phyloP scores from a whole-genome alignment of 2,113 vertebrate genomes.

The Cyanoliseus patagonus region DNA sequence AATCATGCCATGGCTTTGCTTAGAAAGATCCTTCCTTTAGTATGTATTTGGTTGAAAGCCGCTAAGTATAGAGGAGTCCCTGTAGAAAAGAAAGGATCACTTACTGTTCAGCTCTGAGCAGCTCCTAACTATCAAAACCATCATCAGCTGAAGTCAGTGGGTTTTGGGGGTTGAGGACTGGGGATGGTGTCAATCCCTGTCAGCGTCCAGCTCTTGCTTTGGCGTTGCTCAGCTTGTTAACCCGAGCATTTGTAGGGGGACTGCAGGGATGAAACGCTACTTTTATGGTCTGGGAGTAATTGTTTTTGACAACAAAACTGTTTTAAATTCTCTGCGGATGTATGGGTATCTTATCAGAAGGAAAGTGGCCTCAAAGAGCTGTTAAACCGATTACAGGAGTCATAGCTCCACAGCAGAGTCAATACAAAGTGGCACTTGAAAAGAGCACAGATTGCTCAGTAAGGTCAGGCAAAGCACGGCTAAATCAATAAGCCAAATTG shows the following conservation, averaged over 20 bases:
- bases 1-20: background rate
- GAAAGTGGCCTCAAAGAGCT: background rate
- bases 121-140: background rate
- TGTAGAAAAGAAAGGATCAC: background rate
- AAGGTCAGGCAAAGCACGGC: background rate
- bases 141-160: background rate
- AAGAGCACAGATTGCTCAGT: background rate
- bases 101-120: background rate
- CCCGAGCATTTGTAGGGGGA: background rate
- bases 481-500: background rate
- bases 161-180: background rate
- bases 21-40: background rate
- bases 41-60: background rate
- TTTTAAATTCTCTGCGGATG: background rate
- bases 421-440: slow-evolving; percentile 1
- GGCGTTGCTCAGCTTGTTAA: background rate
- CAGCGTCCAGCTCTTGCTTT: background rate
- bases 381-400: background rate
- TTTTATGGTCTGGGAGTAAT: background rate
- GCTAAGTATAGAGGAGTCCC: background rate
- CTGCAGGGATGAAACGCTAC: background rate
- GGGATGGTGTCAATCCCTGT: background rate
- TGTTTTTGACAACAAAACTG: slow-evolving; percentile 12
- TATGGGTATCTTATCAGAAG: background rate
- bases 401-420: background rate